These are phyloP conservation scores for Eriosoma lanigerum DNA, from an alignment of 1,140 invertebrate genomes.

Conservation along the genomic window DNA sequence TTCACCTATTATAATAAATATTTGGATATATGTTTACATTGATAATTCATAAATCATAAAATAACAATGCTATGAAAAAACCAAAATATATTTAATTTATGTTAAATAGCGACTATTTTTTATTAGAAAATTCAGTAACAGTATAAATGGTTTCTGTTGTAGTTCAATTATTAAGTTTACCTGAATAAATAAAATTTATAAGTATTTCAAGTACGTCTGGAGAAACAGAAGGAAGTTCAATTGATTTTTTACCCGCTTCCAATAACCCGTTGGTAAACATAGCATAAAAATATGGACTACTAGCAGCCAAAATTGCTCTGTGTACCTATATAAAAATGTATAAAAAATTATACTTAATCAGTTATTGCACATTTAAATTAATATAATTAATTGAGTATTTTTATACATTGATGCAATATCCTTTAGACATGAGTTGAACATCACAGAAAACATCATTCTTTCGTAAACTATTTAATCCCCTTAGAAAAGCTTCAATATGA, in stretches of 20 bases:
- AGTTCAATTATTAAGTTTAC: conserved; percentile 57
- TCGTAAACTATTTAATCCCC: conserved; percentile 43
- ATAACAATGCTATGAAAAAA: no score
- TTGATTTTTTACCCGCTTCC: conserved; percentile 76
- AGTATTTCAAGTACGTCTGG: conserved; percentile 73
- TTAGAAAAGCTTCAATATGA: conserved; percentile 28
- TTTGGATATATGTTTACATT: no score
- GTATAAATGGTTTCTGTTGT: no score
- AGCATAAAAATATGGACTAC: conserved; percentile 92
- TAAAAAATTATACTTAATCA: conserved; percentile 1
- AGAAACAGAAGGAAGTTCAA: conserved; percentile 76
- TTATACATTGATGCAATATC: conserved; percentile 41
- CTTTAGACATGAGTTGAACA: conserved; percentile 38
- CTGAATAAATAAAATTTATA: conserved; percentile 88
- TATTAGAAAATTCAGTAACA: no score
- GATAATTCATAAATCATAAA: no score
- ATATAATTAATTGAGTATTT: background rate
- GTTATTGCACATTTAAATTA: background rate
- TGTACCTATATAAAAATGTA: conserved; percentile 73
- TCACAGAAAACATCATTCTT: conserved; percentile 47
- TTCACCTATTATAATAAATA: conserved; percentile 58
- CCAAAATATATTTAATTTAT: no score
- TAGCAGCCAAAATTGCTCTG: conserved; percentile 84
- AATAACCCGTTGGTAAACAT: conserved; percentile 86
- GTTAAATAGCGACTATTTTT: no score